Conservation (phyloP, 1,140 invertebrate species). For the Forficula auricularia region DNA sequence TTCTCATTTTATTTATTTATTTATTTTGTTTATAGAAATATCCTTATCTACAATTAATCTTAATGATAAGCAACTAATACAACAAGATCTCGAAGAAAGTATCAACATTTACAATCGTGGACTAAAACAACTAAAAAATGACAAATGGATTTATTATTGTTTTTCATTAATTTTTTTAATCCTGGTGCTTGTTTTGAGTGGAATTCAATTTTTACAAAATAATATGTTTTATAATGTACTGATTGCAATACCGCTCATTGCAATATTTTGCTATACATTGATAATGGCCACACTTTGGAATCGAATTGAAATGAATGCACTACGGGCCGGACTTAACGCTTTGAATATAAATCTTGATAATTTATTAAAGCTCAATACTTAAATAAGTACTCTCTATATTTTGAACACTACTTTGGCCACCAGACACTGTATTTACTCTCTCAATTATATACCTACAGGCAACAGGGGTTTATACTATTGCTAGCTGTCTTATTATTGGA, state of each 20-base stretch:
- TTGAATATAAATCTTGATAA: conserved; percentile 34
- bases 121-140: conserved; percentile 6
- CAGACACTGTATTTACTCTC: too few relatives aligned
- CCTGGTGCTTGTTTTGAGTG: background rate
- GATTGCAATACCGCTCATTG: background rate
- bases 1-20: conserved; percentile 7
- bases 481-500: too few relatives aligned
- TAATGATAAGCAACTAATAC: background rate
- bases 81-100: conserved; percentile 9
- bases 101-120: conserved; percentile 10
- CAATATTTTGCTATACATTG: conserved; percentile 43
- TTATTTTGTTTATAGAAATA: conserved; percentile 13
- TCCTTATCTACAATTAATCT: conserved; percentile 8
- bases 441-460: too few relatives aligned
- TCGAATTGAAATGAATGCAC: conserved; percentile 53
- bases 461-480: too few relatives aligned
- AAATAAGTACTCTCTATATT: too few relatives aligned
- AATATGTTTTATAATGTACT: conserved; percentile 3
- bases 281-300: conserved; percentile 67
- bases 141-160: conserved; percentile 9
- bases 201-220: conserved; percentile 7
- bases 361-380: too few relatives aligned
- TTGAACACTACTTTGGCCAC: too few relatives aligned
- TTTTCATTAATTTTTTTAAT: conserved; percentile 6
- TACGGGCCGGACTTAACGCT: conserved; percentile 44